Conservation (phyloP, 2,113 vertebrate species). For the Bujurquina vittata region DNA sequence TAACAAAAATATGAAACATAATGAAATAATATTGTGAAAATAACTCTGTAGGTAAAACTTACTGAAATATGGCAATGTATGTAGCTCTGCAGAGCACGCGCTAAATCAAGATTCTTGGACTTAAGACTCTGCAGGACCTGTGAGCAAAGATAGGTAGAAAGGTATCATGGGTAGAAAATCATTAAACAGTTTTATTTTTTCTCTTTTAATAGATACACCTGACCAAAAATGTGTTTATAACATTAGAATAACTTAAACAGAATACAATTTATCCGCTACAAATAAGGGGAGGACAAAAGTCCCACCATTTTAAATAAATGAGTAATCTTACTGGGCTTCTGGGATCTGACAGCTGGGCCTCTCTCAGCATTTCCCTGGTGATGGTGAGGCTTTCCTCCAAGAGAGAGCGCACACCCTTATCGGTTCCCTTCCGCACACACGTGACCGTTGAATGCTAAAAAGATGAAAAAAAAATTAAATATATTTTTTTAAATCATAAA, state of each 20-base stretch:
- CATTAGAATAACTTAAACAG: not conserved
- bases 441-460: conserved; percentile 73
- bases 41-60: conserved; percentile 30
- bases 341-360: conserved; percentile 74
- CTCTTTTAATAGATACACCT: not conserved
- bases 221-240: not conserved
- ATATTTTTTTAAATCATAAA: not conserved
- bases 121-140: conserved; percentile 84
- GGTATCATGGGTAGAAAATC: not conserved
- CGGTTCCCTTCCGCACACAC: conserved; percentile 79
- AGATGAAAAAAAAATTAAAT: not conserved
- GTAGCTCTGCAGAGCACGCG: conserved; percentile 79
- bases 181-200: not conserved
- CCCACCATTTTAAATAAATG: not conserved
- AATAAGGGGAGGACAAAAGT: not conserved
- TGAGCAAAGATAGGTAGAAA: conserved; percentile 20
- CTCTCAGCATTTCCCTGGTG: conserved; percentile 74
- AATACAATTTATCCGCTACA: not conserved
- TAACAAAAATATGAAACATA: not conserved
- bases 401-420: conserved; percentile 82
- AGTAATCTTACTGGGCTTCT: conserved; percentile 79
- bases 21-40: not conserved
- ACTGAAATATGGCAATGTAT: conserved; percentile 81
- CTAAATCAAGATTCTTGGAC: conserved; percentile 74
- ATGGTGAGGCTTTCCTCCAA: conserved; percentile 77